Percentiles rank a stretch among this genome's conserved stretches.
Evolutionary conservation across 2,888 invertebrate species (phyloP).

Genomic region (Sesamia inferens): DNA sequence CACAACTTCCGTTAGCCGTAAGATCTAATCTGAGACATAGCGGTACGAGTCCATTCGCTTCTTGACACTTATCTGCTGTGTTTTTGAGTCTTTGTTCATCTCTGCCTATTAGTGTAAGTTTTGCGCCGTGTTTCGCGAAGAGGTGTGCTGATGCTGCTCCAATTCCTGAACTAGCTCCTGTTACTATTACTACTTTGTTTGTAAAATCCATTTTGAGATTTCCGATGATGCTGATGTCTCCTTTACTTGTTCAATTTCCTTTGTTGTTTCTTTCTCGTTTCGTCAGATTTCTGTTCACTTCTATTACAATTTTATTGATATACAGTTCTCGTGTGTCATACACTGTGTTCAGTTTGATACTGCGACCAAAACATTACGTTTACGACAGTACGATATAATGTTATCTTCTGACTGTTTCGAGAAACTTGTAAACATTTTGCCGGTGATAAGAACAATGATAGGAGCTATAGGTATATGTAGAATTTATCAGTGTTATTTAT

Average conservation of each 20-base stretch:
- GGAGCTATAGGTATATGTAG: constrained; percentile 15
- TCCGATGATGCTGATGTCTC: too few relatives aligned
- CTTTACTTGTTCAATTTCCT: not conserved
- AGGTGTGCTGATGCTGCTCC: constrained; percentile 76
- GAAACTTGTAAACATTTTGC: constrained; percentile 41
- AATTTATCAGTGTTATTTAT: constrained; percentile 35
- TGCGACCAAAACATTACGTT: constrained; percentile 24
- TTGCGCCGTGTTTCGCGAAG: constrained; percentile 75
- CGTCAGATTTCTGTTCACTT: not conserved
- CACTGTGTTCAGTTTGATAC: constrained; percentile 16
- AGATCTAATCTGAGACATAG: constrained; percentile 89
- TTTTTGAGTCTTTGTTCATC: constrained; percentile 71
- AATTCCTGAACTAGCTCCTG: constrained; percentile 80
- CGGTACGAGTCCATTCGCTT: constrained; percentile 64
- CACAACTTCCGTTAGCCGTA: constrained; percentile 91
- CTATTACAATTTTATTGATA: not conserved
- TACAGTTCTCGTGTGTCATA: not conserved
- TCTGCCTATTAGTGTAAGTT: constrained; percentile 75
- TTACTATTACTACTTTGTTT: constrained; percentile 78
- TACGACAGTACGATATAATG: constrained; percentile 35
- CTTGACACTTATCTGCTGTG: constrained; percentile 69
- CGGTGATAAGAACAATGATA: constrained; percentile 27
- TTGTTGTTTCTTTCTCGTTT: not conserved
- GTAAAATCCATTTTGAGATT: constrained; percentile 71
- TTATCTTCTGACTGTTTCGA: constrained; percentile 32